phyloP scores from a whole-genome alignment of 2,113 vertebrate genomes.

The Potamarius usumacintae region DNA sequence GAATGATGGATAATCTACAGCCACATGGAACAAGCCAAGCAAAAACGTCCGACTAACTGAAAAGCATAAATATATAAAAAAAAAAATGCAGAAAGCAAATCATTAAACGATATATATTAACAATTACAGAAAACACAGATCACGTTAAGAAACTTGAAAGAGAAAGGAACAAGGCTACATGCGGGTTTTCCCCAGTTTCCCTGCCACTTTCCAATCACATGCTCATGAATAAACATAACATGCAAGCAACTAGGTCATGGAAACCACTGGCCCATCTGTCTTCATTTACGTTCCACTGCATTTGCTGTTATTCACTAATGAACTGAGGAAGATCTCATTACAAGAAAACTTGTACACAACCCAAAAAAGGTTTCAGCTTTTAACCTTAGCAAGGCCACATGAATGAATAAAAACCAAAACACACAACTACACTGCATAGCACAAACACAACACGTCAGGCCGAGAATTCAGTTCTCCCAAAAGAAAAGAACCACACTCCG shows the following conservation, averaged over 20 bases:
- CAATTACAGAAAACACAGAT: not conserved
- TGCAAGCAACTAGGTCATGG: constrained; percentile 50
- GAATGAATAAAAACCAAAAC: not conserved
- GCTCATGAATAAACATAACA: constrained; percentile 53
- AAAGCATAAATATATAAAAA: not conserved
- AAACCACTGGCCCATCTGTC: constrained; percentile 53
- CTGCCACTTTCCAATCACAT: constrained; percentile 21
- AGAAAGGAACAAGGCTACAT: not conserved
- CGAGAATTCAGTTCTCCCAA: not conserved
- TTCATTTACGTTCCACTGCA: constrained; percentile 50
- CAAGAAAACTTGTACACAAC: constrained; percentile 12
- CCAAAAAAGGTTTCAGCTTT: not conserved
- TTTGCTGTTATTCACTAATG: constrained; percentile 51
- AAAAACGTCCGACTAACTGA: not conserved
- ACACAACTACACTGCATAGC: not conserved
- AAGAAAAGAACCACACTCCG: not conserved
- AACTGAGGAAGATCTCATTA: constrained; percentile 46
- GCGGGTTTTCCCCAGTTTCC: constrained; percentile 9
- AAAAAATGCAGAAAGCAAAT: not conserved
- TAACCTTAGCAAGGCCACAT: not conserved
- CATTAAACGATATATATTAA: no score
- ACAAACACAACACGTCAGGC: not conserved
- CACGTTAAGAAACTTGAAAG: not conserved
- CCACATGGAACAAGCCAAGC: not conserved
- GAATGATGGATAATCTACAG: not conserved